Base-by-base conservation (phyloP, 64 coral and sea anemone species). In the Stichodactyla mertensii region DNA sequence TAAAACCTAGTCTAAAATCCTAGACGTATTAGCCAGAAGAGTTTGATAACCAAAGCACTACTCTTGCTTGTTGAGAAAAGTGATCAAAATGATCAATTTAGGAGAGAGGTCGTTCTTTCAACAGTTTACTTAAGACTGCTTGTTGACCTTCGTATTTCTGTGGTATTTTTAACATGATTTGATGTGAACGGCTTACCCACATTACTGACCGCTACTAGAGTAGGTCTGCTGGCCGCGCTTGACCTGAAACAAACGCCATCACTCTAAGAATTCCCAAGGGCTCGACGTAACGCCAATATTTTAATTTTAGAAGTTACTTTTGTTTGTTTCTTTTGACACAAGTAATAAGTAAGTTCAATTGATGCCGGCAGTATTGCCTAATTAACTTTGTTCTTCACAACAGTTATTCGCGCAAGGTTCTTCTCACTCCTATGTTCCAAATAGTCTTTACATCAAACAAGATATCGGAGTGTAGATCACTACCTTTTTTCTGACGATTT, bases 261-360 rank as follows among this genome's bases (percentile, higher is more conserved):
- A 66, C 19, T 61, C 18, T 13, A 61, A 18, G 23, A 74, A 74
- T 74, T 74, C 69, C 69, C 69, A 74, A 74, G 69, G 12, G 69
- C 12, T 74, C 12, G 0, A 74, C 69, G 24, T 74, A 71, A 74
- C 69, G 69, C 69, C 16, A 74, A 74, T 31, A 74, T 74, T 74
- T 27, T 74, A 74, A 74, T 74, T 74, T 74, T 74, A 74, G 69
- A 74, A 71, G 69, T 27, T 26, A 74, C 69, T 74, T 74, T 74
- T 74, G 69, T 74, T 74, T 74, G 69, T 74, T 74, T 74, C 69
- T 74, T 74, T 74, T 74, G 69, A 74, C 69, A 74, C 69, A 74
- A 31, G 20, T 74, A 74, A 74, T 74, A 31, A 74, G 69, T 74
- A 8, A 74, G 22, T 74, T 74, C n/a, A 74, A 74, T 74, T 74